Evolutionary conservation across 2,113 vertebrate species (phyloP).

Genomic region (Neotoma lepida): DNA sequence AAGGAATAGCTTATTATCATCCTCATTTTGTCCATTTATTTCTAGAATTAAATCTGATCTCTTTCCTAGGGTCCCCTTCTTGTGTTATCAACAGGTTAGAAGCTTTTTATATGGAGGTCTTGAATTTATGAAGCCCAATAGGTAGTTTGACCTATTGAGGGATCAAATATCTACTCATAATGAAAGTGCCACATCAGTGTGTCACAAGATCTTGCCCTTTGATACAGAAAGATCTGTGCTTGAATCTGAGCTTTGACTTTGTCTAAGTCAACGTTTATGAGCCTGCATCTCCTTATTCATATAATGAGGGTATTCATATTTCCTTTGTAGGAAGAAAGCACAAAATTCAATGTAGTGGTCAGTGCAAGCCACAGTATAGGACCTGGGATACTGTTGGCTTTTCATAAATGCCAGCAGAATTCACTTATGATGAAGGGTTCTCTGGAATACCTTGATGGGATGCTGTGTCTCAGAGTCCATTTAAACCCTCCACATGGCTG

Average conservation of each 20-base stretch:
- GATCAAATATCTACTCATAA: background rate
- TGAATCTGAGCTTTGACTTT: background rate
- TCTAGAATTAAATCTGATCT: background rate
- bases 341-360: background rate
- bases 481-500: background rate
- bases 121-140: rapidly evolving
- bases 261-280: background rate
- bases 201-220: background rate
- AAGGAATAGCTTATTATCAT: background rate
- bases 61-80: background rate
- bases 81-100: background rate
- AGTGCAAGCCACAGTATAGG: background rate
- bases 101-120: background rate
- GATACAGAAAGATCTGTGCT: background rate
- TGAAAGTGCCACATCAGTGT: rapidly evolving
- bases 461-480: background rate
- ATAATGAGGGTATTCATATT: background rate
- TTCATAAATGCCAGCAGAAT: background rate
- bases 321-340: background rate
- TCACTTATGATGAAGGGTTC: background rate
- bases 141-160: background rate
- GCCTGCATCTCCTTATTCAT: background rate
- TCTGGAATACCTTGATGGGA: background rate
- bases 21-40: background rate
- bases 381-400: background rate